phyloP scores from a whole-genome alignment of 2,113 vertebrate species.

The Melanerpes formicivorus region DNA sequence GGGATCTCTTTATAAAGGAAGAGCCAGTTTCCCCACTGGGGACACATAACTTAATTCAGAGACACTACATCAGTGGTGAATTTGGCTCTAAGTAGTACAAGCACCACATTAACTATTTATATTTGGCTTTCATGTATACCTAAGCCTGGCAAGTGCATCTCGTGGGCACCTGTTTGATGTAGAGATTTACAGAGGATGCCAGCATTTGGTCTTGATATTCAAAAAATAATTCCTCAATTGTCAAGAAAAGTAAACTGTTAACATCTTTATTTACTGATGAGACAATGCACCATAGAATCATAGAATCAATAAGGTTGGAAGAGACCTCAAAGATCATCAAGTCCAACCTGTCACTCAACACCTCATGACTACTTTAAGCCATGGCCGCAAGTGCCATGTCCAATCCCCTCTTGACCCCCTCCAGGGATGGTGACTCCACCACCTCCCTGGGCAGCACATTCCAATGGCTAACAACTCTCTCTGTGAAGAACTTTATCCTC shows the following conservation, averaged over 20 bases:
- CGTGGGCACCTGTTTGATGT: slow-evolving; percentile 71
- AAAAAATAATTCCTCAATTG: slow-evolving; percentile 75
- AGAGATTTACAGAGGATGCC: slow-evolving; percentile 66
- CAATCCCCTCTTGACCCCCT: no score
- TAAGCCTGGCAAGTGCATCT: slow-evolving; percentile 68
- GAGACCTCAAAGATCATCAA: no score
- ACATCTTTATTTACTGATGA: slow-evolving; percentile 76
- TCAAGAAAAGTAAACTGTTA: slow-evolving; percentile 74
- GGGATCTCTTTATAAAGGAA: background rate
- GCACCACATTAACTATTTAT: slow-evolving; percentile 29
- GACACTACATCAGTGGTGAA: slow-evolving; percentile 7
- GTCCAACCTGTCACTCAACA: no score
- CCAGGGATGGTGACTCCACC: no score
- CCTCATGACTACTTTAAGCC: no score
- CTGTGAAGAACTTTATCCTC: no score
- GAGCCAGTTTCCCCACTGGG: background rate
- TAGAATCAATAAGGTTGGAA: no score
- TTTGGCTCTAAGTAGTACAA: slow-evolving; percentile 49
- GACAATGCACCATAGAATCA: background rate
- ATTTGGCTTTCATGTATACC: slow-evolving; percentile 69
- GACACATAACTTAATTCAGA: slow-evolving; percentile 1
- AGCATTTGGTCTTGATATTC: slow-evolving; percentile 72
- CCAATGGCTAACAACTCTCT: no score
- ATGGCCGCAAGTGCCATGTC: no score
- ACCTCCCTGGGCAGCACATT: no score